Evolutionary conservation across 2,888 invertebrate genomes (phyloP).

Genomic region (Brachynemurus nebulosus): DNA sequence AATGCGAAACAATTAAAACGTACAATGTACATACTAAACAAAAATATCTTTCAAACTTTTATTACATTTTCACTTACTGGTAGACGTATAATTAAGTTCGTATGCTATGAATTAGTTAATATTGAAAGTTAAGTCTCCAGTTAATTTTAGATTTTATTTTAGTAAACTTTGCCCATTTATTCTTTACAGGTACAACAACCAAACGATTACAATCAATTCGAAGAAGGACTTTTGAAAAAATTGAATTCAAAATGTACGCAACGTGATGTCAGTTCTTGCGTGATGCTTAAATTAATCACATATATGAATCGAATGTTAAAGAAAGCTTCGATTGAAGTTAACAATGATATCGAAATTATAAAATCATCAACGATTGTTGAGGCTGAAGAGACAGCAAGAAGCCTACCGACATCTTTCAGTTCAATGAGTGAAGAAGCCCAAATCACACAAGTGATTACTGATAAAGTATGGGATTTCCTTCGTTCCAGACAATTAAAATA

Average conservation of each 20-base stretch:
- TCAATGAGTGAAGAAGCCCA: constrained; percentile 39
- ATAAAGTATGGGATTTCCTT: constrained; percentile 63
- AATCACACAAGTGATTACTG: constrained; percentile 47
- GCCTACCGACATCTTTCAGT: constrained; percentile 24
- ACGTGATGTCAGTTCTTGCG: constrained; percentile 65
- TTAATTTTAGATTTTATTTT: too few species aligned
- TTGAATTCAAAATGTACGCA: constrained; percentile 64
- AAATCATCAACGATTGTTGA: constrained; percentile 35
- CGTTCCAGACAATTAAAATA: constrained; percentile 64
- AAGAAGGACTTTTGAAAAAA: constrained; percentile 60
- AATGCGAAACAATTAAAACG: too few species aligned
- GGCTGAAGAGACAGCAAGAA: constrained; percentile 30
- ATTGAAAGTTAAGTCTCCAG: too few species aligned
- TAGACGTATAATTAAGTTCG: too few species aligned
- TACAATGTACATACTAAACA: too few species aligned
- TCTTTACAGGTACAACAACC: constrained; percentile 32
- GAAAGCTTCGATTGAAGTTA: constrained; percentile 64
- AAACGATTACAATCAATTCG: constrained; percentile 32
- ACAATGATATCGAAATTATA: constrained; percentile 61
- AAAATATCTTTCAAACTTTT: too few species aligned
- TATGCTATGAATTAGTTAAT: too few species aligned
- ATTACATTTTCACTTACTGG: too few species aligned
- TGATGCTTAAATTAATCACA: constrained; percentile 67
- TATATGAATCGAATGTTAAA: constrained; percentile 71
- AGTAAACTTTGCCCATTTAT: too few species aligned